Conservation (phyloP, 1,140 invertebrate genomes). For the Drosophila nebulosa region DNA sequence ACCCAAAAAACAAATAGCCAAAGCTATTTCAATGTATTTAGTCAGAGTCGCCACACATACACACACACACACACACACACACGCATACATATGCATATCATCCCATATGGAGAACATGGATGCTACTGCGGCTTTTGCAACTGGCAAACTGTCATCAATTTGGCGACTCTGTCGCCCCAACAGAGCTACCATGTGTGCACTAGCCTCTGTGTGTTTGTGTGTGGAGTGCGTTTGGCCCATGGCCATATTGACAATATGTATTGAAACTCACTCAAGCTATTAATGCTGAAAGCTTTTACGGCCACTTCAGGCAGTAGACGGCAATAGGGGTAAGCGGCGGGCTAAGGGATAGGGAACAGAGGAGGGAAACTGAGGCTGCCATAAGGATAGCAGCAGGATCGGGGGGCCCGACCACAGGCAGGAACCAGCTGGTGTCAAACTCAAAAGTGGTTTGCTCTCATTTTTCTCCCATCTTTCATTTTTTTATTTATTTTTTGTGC, state of each 20-base stretch:
- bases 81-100: constrained; percentile 19
- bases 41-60: constrained; percentile 64
- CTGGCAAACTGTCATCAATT: constrained; percentile 79
- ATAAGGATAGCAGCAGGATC: neutral
- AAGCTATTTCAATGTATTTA: constrained; percentile 77
- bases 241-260: constrained; percentile 78
- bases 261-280: constrained; percentile 78
- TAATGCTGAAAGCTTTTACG: constrained; percentile 78
- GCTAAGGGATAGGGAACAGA: neutral
- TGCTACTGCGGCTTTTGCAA: constrained; percentile 71
- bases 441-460: constrained; percentile 76
- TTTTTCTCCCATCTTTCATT: constrained; percentile 35
- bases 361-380: neutral
- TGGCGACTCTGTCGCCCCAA: constrained; percentile 42
- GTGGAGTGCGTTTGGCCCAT: constrained; percentile 58
- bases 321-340: neutral
- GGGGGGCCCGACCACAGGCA: constrained; percentile 55
- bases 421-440: constrained; percentile 78
- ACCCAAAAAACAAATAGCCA: constrained; percentile 74
- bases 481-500: constrained; percentile 20
- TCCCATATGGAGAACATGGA: constrained; percentile 24
- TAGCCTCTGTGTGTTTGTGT: constrained; percentile 12
- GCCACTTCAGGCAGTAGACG: constrained; percentile 64
- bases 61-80: constrained; percentile 37
- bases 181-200: neutral